A percentile compares a stretch with the other conserved stretches of the same genome.
phyloP scores from a whole-genome alignment of 1,140 invertebrate species.

The Heliconius nattereri region DNA sequence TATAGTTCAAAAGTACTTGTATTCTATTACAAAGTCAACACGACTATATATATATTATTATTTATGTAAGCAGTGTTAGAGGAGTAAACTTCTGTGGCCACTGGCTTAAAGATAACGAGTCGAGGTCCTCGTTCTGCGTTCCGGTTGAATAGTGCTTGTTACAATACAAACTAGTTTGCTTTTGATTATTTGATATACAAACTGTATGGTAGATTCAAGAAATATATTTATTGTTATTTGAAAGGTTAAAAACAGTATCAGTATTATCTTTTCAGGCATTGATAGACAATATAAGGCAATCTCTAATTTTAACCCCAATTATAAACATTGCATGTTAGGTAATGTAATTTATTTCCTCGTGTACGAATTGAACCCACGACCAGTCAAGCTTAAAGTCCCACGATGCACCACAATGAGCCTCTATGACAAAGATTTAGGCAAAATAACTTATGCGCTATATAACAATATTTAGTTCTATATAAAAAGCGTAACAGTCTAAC shows the following conservation, averaged over 20 bases:
- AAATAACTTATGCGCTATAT: no score
- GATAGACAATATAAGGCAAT: no score
- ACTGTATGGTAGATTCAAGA: not conserved
- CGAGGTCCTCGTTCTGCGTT: not conserved
- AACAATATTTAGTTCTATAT: not conserved
- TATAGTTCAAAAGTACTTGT: not conserved
- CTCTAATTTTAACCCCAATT: no score
- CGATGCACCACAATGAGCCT: no score
- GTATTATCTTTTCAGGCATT: no score
- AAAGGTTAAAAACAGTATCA: no score
- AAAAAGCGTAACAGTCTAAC: not conserved
- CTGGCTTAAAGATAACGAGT: slow-evolving; percentile 6
- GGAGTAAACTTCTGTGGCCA: slow-evolving; percentile 1
- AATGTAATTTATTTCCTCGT: no score
- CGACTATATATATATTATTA: not conserved
- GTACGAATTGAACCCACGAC: no score
- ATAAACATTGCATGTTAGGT: no score
- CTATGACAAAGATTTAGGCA: no score
- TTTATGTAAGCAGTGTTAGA: not conserved
- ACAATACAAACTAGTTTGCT: not conserved
- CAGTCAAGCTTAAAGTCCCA: no score
- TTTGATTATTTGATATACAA: slow-evolving; percentile 9
- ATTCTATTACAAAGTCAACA: not conserved
- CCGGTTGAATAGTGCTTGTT: slow-evolving; percentile 7
- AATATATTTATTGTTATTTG: no score